Conservation (phyloP, 2,113 vertebrate genomes). For the Anseranas semipalmata region DNA sequence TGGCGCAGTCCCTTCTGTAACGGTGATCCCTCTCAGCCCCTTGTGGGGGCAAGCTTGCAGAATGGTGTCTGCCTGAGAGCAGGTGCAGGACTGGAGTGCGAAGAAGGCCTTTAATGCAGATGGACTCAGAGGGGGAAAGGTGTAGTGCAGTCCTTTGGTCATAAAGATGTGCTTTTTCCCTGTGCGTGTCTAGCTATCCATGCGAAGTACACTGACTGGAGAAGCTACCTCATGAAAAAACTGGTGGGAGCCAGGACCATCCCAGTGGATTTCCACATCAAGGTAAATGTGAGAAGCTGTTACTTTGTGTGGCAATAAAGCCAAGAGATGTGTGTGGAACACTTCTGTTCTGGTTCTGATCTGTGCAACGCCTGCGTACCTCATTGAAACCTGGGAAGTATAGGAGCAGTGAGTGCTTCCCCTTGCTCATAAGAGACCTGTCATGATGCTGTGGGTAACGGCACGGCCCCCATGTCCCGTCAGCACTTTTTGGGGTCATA, state of each 20-base stretch:
- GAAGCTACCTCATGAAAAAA: constrained; percentile 90
- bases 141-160: not conserved
- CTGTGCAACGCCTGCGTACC: not conserved
- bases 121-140: not conserved
- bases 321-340: not conserved
- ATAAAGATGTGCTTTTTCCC: not conserved
- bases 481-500: not conserved
- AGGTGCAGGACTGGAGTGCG: not conserved
- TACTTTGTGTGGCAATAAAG: not conserved
- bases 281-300: constrained; percentile 77
- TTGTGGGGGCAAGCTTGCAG: not conserved
- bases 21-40: not conserved
- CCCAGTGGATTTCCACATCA: constrained; percentile 92
- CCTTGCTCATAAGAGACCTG: not conserved
- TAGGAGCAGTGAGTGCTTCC: not conserved
- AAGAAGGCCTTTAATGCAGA: not conserved
- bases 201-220: constrained; percentile 87
- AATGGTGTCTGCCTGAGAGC: not conserved
- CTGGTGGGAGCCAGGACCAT: constrained; percentile 90
- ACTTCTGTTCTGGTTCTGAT: not conserved
- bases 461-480: not conserved
- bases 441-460: not conserved
- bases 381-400: not conserved
- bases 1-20: not conserved
- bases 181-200: constrained; percentile 72